Base-by-base conservation (phyloP, 2,797 vertebrate species). In the Silurus aristotelis region DNA sequence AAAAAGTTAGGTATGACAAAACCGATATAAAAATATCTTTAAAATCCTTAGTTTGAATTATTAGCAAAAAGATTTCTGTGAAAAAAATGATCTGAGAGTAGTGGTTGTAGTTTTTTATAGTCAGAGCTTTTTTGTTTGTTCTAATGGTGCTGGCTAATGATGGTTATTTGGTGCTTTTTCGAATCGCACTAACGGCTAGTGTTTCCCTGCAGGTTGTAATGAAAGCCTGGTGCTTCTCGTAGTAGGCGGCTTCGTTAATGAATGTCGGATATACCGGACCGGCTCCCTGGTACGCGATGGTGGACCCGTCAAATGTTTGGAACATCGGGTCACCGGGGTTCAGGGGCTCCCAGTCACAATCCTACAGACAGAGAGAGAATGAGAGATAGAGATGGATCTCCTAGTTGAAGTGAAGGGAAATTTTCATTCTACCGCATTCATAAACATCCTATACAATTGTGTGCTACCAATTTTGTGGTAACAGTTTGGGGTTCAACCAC, bases 161-260 rank as follows among this genome's bases (percentile, higher is more conserved):
- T 27, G 8, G 70, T 72, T 84, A 80, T 68, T 70, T 80, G 14
- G 25, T 48, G 52, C 86, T 88, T 91, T 94, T 95, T 87, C 90
- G 92, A 91, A 98, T 92, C 46, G 93, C 90, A 64, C 92, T 94
- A 27, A 95, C 96, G 7, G 87, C 92, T 90, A 99, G 90, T 61
- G 93, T 94, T 87, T 96, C 92, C 92, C 96, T 95, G 70, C 94
- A 93, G 17, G 98, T 99, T 91, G 95, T 97, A 6, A 97, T 91
- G 79, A 99, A 99, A 1, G 98, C 98, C 93, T 97, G 97, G 84
- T 97, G 96, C 93, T 99, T 99, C 90, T 99, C 98, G 80, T 99
- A 99, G 92, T 99, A 99, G 1, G 98, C 98, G 0, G 98, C 98
- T 93, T 99, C 98, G 0, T 99, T 99, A 90, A 99, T 96, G 91